Evolutionary conservation across 2,888 invertebrate species (phyloP), one percentile per base, ranked within the genome.

Genomic region (Calephelis perditalis): DNA sequence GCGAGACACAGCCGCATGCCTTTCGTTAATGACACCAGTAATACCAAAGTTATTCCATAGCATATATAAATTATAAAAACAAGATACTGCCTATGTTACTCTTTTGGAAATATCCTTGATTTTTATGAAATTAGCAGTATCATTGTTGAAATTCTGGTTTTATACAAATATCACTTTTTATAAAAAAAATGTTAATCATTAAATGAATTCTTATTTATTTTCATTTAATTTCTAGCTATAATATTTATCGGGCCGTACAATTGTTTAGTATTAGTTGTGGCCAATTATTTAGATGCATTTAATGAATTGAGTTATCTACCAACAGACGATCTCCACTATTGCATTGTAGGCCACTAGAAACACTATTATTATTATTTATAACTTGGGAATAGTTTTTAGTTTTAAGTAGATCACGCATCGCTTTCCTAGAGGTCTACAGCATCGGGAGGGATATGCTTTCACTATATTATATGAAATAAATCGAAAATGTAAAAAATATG

Each of bases 11-110:
- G 64, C 63, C 63, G 62, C 63, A 54, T 66, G 61, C 67, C 67
- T 67, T 68, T 67, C 65, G 26, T 62, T 58, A 58, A 71, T 79
- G 79, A 84, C 84, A 86, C 81, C 82, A 82, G 47, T 56, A 59
- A 88, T 87, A 88, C 89, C 89, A 89, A 89, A 89, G 89, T 82
- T 86, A 82, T 80, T 79, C 74, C 77, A 74, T 79, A 76, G 70
- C 73, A 66, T 74, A 71, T 68, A 58, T 71, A 65, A 69, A 68
- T 64, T 66, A 64, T 73, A 73, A 71, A 76, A 75, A 75, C 67
- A 37, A 55, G 63, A 68, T 78, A 79, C 79, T 83, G 82, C 81
- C 78, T 74, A 72, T 72, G 71, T 77, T 76, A 73, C 71, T 74
- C 70, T 77, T 74, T 74, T 70, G 62, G 58, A 65, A 59, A 56